A percentile compares a stretch with the other conserved stretches of the same genome.
These are phyloP conservation scores for Amphiprion ocellaris DNA, from an alignment of 2,113 vertebrate species.

Conservation along the genomic window DNA sequence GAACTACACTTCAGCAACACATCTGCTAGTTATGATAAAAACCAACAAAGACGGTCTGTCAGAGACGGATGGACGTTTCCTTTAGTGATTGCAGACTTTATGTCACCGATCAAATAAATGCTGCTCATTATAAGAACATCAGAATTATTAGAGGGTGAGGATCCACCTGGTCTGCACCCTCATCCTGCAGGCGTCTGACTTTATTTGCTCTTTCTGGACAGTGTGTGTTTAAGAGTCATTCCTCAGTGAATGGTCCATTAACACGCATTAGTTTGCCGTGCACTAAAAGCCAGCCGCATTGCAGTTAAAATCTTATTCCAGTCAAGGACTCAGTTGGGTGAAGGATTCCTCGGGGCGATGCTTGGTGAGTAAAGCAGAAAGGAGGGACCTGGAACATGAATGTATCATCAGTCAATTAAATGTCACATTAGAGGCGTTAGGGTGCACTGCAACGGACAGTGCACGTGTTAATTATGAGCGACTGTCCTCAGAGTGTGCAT, in stretches of 20 bases:
- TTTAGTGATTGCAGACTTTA: conserved; percentile 30
- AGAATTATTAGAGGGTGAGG: not conserved
- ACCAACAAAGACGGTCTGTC: conserved; percentile 24
- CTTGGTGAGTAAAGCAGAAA: conserved; percentile 4
- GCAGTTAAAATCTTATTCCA: conserved; percentile 57
- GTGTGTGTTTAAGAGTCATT: conserved; percentile 38
- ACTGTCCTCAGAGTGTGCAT: no score
- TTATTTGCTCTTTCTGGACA: conserved; percentile 49
- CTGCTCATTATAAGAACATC: conserved; percentile 48
- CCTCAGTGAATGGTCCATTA: conserved; percentile 57
- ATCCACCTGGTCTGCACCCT: conserved; percentile 5
- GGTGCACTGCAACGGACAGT: no score
- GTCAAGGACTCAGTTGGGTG: conserved; percentile 52
- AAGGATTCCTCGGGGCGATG: conserved; percentile 28
- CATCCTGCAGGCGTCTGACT: conserved; percentile 38
- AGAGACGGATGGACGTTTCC: not conserved
- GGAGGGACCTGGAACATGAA: conserved; percentile 13
- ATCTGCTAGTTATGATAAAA: conserved; percentile 34
- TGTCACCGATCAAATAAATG: conserved; percentile 2
- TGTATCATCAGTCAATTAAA: conserved; percentile 31
- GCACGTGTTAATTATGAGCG: no score
- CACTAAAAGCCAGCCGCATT: conserved; percentile 50
- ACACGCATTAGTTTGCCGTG: conserved; percentile 45
- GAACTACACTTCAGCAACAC: conserved; percentile 15
- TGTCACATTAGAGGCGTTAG: conserved; percentile 12